Evolutionary conservation across 2,113 vertebrate species (phyloP).

Genomic region (Apodemus sylvaticus): DNA sequence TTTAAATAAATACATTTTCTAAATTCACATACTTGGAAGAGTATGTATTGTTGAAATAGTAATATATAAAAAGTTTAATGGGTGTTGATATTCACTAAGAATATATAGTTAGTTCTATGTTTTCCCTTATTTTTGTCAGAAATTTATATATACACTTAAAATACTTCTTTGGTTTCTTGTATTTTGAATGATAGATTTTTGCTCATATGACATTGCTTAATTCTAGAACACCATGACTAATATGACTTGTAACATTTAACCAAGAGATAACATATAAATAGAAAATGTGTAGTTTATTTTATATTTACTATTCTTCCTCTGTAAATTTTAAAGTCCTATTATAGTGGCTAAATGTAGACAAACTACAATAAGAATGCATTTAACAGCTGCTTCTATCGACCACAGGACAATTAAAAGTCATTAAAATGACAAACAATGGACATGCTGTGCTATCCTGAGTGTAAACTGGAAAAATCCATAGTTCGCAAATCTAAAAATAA

Average conservation of each 20-base stretch:
- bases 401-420: constrained; percentile 64
- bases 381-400: constrained; percentile 58
- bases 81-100: background rate
- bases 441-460: constrained; percentile 59
- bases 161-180: background rate
- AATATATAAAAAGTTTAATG: background rate
- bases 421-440: constrained; percentile 70
- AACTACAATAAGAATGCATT: constrained; percentile 50
- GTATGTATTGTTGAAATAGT: too few relatives aligned
- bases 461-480: constrained; percentile 74
- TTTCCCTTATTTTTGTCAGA: background rate
- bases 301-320: constrained; percentile 25
- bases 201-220: background rate
- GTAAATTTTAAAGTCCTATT: background rate
- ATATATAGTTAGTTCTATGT: background rate
- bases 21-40: background rate
- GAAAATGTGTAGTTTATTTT: background rate
- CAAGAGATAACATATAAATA: constrained; percentile 5
- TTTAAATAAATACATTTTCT: background rate
- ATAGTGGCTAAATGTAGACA: background rate
- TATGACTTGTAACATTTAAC: background rate
- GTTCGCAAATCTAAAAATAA: constrained; percentile 68
- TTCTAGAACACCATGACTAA: background rate
- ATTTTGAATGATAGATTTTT: background rate
- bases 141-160: background rate